Evolutionary conservation across 2,113 vertebrate species (phyloP), one percentile per base, ranked within the genome.

Genomic region (Platichthys flesus): DNA sequence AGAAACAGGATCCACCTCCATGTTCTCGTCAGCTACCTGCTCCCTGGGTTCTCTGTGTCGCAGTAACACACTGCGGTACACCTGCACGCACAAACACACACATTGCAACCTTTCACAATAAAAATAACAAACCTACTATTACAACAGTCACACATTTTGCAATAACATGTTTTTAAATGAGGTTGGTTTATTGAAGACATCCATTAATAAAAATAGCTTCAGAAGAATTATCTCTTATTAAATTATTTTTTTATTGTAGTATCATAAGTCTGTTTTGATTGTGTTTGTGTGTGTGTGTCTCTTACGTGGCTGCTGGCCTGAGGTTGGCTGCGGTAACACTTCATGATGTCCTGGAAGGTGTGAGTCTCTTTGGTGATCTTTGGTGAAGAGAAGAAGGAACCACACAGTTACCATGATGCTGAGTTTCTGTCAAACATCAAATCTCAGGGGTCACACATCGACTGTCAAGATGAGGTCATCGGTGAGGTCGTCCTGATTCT

Each of bases 301-400:
- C 98, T 97, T 85, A 99, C 98, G 0, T 97, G 96, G 91, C 98
- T 99, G 87, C 94, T 95, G 84, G 98, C 98, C 89, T 99, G 98
- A 4, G 98, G 98, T 75, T 99, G 98, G 83, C 97, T 97, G 83
- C 98, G 96, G 58, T 99, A 99, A 90, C 96, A 98, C 91, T 97
- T 98, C 97, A 99, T 99, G 90, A 99, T 99, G 92, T 99, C 97
- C 81, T 98, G 97, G 90, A 99, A 99, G 67, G 95, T 95, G 93
- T 95, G 95, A 81, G 97, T 95, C 84, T 99, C 97, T 93, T 98
- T 99, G 83, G 96, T 95, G 83, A 99, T 96, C 98, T 99, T 61
- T 16, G 9, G 31, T 6, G 0, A 47, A 63, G 1, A 5, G 1
- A 8, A 8, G 8, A 20, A 24, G 0, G 5, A 67, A 20, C 15